phyloP scores from a whole-genome alignment of 2,797 vertebrate genomes.

The Melanotaenia pygmaea region DNA sequence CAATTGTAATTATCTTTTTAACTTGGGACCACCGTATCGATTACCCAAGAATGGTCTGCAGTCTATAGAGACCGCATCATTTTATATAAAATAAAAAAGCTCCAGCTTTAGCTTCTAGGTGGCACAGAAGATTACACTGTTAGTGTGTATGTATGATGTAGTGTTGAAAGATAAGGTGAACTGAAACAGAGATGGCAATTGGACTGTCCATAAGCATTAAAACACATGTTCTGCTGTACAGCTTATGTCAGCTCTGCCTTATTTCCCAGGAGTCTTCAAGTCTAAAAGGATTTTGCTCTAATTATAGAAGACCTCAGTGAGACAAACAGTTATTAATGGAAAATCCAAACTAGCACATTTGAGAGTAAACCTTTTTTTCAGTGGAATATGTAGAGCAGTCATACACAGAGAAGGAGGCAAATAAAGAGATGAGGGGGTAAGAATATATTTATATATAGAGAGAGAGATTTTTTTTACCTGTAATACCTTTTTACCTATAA shows the following conservation, averaged over 20 bases:
- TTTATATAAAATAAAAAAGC: constrained; percentile 23
- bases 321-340: constrained; percentile 53
- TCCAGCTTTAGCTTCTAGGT: constrained; percentile 36
- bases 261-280: constrained; percentile 54
- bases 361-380: constrained; percentile 15
- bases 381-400: constrained; percentile 16
- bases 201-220: constrained; percentile 64
- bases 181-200: constrained; percentile 48
- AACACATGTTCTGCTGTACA: constrained; percentile 42
- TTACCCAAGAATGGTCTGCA: background rate
- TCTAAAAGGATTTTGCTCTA: constrained; percentile 49
- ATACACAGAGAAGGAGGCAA: background rate
- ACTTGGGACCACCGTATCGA: constrained; percentile 7
- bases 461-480: no score
- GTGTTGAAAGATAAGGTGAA: constrained; percentile 25
- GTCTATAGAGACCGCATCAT: constrained; percentile 1
- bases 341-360: constrained; percentile 34
- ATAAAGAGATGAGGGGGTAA: constrained; percentile 11
- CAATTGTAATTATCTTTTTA: background rate
- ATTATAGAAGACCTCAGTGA: constrained; percentile 37
- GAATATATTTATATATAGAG: background rate
- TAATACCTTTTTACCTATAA: no score
- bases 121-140: constrained; percentile 45
- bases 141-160: constrained; percentile 23
- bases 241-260: constrained; percentile 44